Conservation (phyloP, 2,888 invertebrate genomes). For the Myopa tessellatipennis region DNA sequence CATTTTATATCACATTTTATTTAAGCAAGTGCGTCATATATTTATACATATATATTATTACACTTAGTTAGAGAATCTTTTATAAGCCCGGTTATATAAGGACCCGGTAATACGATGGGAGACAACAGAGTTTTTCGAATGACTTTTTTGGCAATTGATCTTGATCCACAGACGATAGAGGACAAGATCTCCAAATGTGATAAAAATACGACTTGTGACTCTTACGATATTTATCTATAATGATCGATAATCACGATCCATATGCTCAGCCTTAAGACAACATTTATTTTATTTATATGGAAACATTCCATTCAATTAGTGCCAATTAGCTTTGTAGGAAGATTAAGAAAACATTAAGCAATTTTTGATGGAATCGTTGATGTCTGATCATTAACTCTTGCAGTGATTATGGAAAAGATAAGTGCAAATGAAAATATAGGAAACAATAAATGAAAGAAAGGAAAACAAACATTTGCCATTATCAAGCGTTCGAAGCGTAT, state of each 20-base stretch:
- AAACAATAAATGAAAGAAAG: background rate
- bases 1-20: too few relatives aligned
- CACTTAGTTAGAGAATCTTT: background rate
- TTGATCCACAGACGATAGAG: too few relatives aligned
- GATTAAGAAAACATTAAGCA: too few relatives aligned
- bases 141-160: background rate
- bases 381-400: background rate
- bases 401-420: background rate
- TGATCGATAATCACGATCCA: background rate
- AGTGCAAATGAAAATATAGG: background rate
- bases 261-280: too few relatives aligned
- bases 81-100: background rate
- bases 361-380: too few relatives aligned
- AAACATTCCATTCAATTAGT: too few relatives aligned
- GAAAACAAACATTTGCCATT: slow-evolving; percentile 15
- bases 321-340: too few relatives aligned
- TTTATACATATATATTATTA: too few relatives aligned
- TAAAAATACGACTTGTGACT: background rate
- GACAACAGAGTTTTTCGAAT: background rate
- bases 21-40: too few relatives aligned
- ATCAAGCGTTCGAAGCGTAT: slow-evolving; percentile 33
- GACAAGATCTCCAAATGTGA: too few relatives aligned
- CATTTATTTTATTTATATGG: too few relatives aligned
- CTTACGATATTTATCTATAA: background rate
- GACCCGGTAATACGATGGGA: background rate